These are phyloP conservation scores for Darevskia mixta DNA, from an alignment of 2,797 vertebrate genomes.

Conservation along the genomic window DNA sequence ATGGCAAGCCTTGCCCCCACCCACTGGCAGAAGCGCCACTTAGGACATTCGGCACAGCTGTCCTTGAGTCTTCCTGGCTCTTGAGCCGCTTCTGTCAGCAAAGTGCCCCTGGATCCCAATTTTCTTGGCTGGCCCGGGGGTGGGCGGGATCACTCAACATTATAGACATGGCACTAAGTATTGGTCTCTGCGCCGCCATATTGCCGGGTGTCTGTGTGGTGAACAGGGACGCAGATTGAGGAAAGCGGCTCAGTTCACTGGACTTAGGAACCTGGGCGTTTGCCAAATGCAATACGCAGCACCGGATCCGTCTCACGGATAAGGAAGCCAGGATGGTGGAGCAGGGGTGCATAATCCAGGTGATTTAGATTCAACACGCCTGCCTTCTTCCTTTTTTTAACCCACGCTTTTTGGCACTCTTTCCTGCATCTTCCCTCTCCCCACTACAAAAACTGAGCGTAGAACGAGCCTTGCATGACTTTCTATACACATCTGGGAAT, in stretches of 20 bases:
- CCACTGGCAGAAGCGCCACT: neutral
- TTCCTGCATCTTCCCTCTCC: too few species aligned
- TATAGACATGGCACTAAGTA: neutral
- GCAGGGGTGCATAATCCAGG: neutral
- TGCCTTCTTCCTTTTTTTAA: neutral
- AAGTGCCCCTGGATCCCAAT: neutral
- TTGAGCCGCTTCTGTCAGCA: neutral
- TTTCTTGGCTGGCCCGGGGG: too few species aligned
- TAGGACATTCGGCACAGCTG: neutral
- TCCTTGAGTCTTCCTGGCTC: neutral
- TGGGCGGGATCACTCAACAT: neutral
- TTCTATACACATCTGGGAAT: rapidly evolving
- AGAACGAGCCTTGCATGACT: neutral
- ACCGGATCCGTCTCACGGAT: neutral
- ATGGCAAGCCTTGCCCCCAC: neutral
- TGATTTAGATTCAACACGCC: too few species aligned
- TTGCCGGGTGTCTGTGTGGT: rapidly evolving
- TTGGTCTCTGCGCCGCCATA: neutral
- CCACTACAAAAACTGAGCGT: neutral
- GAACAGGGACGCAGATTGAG: neutral
- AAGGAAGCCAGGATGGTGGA: neutral
- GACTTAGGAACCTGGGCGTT: neutral
- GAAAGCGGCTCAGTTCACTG: neutral
- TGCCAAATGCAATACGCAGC: neutral
- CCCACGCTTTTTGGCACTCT: neutral